phyloP scores from a whole-genome alignment of 2,113 vertebrate genomes.

The Platycercus adscitus region DNA sequence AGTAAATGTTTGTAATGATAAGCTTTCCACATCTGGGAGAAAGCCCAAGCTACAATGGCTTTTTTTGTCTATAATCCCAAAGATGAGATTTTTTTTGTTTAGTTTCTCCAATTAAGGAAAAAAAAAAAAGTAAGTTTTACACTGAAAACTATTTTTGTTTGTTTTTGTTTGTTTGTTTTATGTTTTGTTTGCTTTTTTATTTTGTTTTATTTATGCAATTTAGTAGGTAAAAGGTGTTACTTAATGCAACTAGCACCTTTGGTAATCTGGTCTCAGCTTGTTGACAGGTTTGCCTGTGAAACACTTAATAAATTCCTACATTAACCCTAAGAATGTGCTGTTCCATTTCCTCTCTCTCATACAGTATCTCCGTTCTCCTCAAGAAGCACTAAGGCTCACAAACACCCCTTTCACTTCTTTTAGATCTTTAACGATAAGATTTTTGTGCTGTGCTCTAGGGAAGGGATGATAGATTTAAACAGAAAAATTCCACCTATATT shows the following conservation, averaged over 20 bases:
- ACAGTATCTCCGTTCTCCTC: neutral
- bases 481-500: neutral
- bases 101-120: rapidly evolving
- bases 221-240: neutral
- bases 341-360: neutral
- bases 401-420: neutral
- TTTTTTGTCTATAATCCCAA: neutral
- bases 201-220: neutral
- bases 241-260: neutral
- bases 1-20: neutral
- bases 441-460: neutral
- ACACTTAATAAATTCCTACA: neutral
- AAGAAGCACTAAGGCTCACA: neutral
- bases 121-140: neutral
- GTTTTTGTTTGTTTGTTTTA: too few relatives aligned
- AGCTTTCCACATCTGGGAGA: neutral
- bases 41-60: neutral
- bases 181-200: neutral
- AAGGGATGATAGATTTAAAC: neutral
- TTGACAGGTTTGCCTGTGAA: neutral
- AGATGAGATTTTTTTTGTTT: neutral
- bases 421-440: neutral
- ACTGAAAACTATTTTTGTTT: neutral
- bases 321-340: neutral
- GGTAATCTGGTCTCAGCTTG: neutral